Percentiles rank a stretch among this genome's conserved stretches.
These are phyloP conservation scores for Athene cunicularia DNA, from an alignment of 2,113 vertebrate genomes.

Conservation along the genomic window DNA sequence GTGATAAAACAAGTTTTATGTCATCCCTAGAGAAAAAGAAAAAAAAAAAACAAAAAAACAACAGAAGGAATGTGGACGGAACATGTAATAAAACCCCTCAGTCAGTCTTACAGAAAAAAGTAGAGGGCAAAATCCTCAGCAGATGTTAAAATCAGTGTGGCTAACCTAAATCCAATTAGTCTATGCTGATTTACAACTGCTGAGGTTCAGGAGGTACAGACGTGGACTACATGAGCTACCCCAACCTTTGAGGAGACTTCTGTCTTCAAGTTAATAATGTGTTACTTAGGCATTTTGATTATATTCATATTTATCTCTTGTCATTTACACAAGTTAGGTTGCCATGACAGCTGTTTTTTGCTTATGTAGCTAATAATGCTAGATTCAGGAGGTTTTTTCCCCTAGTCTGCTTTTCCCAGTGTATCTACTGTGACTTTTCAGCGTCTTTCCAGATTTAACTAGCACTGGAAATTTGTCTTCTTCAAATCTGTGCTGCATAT, in stretches of 20 bases:
- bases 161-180: neutral
- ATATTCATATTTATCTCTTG: constrained; percentile 35
- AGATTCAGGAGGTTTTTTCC: neutral
- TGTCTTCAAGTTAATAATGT: neutral
- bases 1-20: neutral
- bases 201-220: neutral
- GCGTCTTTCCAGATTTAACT: constrained; percentile 41
- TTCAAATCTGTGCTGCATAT: neutral
- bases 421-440: neutral
- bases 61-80: neutral
- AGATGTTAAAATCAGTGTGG: neutral
- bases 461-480: neutral
- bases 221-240: neutral
- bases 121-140: neutral
- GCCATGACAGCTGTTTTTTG: neutral
- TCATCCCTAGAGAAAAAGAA: neutral
- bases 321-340: constrained; percentile 2
- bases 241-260: neutral
- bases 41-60: too few species aligned
- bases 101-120: neutral
- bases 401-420: neutral
- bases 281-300: neutral
- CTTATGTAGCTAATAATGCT: constrained; percentile 14
- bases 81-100: neutral
- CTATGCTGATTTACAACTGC: neutral